Conservation (phyloP, 2,797 vertebrate genomes). For the Esox masquinongy region DNA sequence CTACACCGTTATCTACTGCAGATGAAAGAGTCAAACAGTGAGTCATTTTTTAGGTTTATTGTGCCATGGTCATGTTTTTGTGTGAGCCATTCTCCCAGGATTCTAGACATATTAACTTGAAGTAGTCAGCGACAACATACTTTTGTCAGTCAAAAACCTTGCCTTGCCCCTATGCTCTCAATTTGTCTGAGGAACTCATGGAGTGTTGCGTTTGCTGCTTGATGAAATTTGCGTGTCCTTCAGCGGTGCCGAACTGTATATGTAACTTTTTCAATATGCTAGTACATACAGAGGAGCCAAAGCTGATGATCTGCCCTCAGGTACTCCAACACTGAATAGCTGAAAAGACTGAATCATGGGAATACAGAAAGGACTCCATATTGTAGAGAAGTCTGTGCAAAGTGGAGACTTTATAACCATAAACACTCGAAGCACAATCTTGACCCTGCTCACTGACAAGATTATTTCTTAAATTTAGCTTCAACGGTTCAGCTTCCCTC, state of each 20-base stretch:
- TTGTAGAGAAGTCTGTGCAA: background rate
- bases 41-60: background rate
- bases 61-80: background rate
- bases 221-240: background rate
- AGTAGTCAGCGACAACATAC: background rate
- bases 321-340: background rate
- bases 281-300: background rate
- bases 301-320: background rate
- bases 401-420: background rate
- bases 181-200: background rate
- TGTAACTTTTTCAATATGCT: background rate
- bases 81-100: background rate
- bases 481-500: background rate
- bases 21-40: slow-evolving; percentile 17
- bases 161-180: background rate
- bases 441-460: background rate
- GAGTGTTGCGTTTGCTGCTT: background rate
- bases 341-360: background rate
- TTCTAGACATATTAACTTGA: background rate
- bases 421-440: background rate
- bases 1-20: slow-evolving; percentile 23
- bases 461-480: background rate
- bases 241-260: background rate
- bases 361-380: background rate
- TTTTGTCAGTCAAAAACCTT: background rate